Percentiles rank a stretch among this genome's conserved stretches.
These are phyloP conservation scores for Noctilio leporinus DNA, from an alignment of 2,113 vertebrate species.

Conservation along the genomic window DNA sequence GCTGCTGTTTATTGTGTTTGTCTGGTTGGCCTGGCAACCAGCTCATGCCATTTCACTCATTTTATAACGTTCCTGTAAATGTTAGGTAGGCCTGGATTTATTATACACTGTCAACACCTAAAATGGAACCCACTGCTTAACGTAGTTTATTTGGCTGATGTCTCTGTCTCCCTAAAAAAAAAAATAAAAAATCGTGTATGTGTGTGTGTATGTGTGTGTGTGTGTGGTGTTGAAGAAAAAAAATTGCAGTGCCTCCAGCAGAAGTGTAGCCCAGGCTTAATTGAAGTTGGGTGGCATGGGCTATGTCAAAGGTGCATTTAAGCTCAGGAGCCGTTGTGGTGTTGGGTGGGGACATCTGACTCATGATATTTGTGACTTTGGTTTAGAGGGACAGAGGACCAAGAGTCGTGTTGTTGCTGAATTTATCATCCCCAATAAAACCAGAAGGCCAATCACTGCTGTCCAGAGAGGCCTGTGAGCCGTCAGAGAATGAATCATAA, in stretches of 20 bases:
- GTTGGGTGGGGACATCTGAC: constrained; percentile 75
- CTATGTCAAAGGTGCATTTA: constrained; percentile 49
- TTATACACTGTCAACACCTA: constrained; percentile 89
- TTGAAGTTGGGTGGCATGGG: constrained; percentile 40
- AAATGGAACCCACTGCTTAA: constrained; percentile 82
- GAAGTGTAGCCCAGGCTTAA: neutral
- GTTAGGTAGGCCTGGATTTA: constrained; percentile 87
- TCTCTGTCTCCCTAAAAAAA: constrained; percentile 62
- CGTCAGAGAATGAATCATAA: constrained; percentile 72
- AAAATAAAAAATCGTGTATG: neutral
- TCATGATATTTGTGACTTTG: constrained; percentile 70
- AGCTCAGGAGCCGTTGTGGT: constrained; percentile 43
- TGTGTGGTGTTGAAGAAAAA: neutral
- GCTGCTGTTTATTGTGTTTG: constrained; percentile 88
- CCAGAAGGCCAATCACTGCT: constrained; percentile 52
- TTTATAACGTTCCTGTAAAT: constrained; percentile 89
- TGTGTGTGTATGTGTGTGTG: neutral
- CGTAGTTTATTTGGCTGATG: constrained; percentile 80
- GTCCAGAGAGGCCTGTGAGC: constrained; percentile 67
- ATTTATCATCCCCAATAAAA: constrained; percentile 74
- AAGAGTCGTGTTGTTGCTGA: constrained; percentile 67
- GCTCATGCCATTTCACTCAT: constrained; percentile 84
- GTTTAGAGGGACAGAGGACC: constrained; percentile 61
- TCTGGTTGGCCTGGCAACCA: constrained; percentile 87
- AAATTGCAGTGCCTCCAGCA: constrained; percentile 19